Base-by-base conservation (phyloP, 2,888 invertebrate genomes). In the Hemistola chrysoprasaria region DNA sequence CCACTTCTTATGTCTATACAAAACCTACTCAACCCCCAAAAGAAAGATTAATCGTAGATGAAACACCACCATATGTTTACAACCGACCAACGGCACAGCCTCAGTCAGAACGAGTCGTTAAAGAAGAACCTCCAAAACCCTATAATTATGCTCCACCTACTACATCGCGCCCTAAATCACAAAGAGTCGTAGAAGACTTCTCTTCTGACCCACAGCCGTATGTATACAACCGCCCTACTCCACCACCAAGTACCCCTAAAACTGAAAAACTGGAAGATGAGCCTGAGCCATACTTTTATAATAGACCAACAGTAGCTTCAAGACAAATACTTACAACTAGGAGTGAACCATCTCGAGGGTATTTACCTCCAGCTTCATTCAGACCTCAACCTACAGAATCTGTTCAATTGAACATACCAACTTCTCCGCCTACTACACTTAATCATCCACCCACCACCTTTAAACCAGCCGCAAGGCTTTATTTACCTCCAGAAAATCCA, bases 391-490 rank as follows among this genome's bases (percentile, higher is more conserved):
- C 20, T 10, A 71, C 67, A 8, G 51, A 68, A 37, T 62, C 66
- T 29, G 59, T 58, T 21, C 62, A 62, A 22, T 54, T 68, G 7
- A 73, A 66, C 40, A 36, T 69, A 38, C 51, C 65, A 11, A 50
- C 66, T 37, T 45, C 61, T 11, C 46, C 62, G 11, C 67, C 84
- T 7, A 78, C 78, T 11, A 65, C 65, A 50, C 36, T 76, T 8
- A 75, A 81, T 50, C 47, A 84, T 25, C 53, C 69, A 11, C 80
- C 86, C 7, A 73, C 82, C 1, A 80, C 83, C 9, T 78, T 74
- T 37, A 78, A 75, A 47, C 73, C 83, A 36, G 49, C 65, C 7
- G 66, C 71, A 11, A 65, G 70, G 9, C 53, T 77, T 8, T 85
- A 85, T 47, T 49, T 86, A 23, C 79, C 83, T 20, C 80, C 84